phyloP scores from a whole-genome alignment of 2,888 invertebrate genomes.

The Chrysina gloriosa region DNA sequence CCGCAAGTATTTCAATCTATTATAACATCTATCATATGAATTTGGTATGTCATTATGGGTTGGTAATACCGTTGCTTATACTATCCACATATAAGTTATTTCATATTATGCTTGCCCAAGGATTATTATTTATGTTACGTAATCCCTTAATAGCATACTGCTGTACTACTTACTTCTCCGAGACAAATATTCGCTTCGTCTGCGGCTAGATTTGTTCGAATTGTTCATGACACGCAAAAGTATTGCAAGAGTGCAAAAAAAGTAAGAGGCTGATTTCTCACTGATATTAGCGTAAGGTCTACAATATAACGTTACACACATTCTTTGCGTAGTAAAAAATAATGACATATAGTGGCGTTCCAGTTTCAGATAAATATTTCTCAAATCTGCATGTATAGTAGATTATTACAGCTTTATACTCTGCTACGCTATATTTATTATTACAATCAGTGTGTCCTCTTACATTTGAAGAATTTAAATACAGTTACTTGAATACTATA shows the following conservation, averaged over 20 bases:
- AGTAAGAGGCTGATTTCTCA: conserved; percentile 25
- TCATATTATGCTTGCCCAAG: conserved; percentile 21
- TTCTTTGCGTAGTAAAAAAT: not conserved
- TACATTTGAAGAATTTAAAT: conserved; percentile 23
- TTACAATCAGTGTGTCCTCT: conserved; percentile 21
- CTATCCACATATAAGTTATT: not conserved
- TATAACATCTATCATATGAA: too few species aligned
- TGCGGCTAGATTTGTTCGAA: conserved; percentile 26
- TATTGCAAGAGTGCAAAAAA: conserved; percentile 28
- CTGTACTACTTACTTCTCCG: conserved; percentile 29
- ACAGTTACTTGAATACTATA: conserved; percentile 27
- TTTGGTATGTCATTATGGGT: not conserved
- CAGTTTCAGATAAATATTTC: not conserved
- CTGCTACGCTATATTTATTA: conserved; percentile 8
- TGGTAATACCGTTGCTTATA: not conserved
- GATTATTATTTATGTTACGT: conserved; percentile 22
- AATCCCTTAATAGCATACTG: conserved; percentile 26
- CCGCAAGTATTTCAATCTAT: too few species aligned
- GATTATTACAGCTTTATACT: conserved; percentile 1
- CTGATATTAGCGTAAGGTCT: conserved; percentile 1
- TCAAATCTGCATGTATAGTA: not conserved
- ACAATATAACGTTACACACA: not conserved
- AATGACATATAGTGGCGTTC: not conserved
- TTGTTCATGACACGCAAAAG: conserved; percentile 29
- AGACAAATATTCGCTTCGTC: conserved; percentile 27